phyloP scores from a whole-genome alignment of 1,140 invertebrate genomes.

The Caenorhabditis latens region DNA sequence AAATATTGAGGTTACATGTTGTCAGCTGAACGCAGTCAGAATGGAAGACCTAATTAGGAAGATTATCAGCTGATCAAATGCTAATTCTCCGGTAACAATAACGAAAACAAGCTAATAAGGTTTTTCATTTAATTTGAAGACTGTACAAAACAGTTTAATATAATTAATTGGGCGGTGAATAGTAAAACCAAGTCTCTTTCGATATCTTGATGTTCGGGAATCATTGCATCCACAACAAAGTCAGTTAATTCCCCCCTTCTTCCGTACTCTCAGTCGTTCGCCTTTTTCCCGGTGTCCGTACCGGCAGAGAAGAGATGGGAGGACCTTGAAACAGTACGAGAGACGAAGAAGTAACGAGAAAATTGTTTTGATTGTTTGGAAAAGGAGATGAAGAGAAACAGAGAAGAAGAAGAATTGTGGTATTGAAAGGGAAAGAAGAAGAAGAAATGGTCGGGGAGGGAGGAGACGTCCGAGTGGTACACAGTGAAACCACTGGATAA shows the following conservation, averaged over 20 bases:
- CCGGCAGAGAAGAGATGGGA: background rate
- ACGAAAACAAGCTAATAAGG: too few relatives aligned
- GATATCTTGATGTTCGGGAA: too few relatives aligned
- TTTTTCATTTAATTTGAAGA: too few relatives aligned
- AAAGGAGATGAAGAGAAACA: background rate
- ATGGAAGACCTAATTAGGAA: too few relatives aligned
- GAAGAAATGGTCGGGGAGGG: background rate
- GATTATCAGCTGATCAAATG: too few relatives aligned
- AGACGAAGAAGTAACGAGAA: background rate
- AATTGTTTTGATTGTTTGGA: conserved; percentile 50
- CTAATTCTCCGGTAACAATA: too few relatives aligned
- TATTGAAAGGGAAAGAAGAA: conserved; percentile 38
- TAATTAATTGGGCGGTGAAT: too few relatives aligned
- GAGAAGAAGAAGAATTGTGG: conserved; percentile 32
- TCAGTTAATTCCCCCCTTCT: conserved; percentile 10
- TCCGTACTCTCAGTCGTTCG: background rate
- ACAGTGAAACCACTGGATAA: background rate
- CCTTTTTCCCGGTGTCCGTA: conserved; percentile 1
- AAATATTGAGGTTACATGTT: too few relatives aligned
- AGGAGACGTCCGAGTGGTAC: background rate
- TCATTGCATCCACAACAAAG: conserved; percentile 5
- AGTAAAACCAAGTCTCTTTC: too few relatives aligned
- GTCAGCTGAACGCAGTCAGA: too few relatives aligned
- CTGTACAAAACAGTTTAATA: too few relatives aligned
- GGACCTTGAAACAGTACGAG: conserved; percentile 55